Base-by-base conservation (phyloP, 2,797 vertebrate genomes). In the Microtus agrestis region DNA sequence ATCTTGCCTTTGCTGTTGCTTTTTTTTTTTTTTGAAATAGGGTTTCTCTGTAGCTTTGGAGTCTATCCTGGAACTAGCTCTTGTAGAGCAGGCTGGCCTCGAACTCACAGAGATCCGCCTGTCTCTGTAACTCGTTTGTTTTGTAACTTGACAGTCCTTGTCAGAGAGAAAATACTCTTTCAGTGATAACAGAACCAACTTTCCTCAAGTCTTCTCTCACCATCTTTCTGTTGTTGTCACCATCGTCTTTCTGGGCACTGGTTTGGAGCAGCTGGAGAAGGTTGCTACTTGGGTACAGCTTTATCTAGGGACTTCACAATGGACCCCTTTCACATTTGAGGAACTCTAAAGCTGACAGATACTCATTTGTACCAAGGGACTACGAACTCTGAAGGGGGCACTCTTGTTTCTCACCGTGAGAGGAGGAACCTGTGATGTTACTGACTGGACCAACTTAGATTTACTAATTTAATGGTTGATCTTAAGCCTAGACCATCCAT, bases 161-260 rank as follows among this genome's bases (percentile, higher is more conserved):
- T 37, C 67, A 59, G 0, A 29, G 46, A 86, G 21, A 29, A 71
- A 80, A 51, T 69, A 54, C 21, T 54, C 37, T 89, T 65, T 92
- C 3, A 34, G 29, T n/a, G 67, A 43, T 81, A 91, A 71, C 78
- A 93, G 91, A 97, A 91, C 78, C 23, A 93, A 92, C 90, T 91
- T 29, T 65, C n/a, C 34, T 84, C 56, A 29, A 21, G 15, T 89
- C 65, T 96, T 96, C 67, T 63, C 34, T 31, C 11, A 1, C 19
- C 12, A 3, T 82, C 74, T 95, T 93, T 74, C 29, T 88, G 21
- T 78, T 88, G 21, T 78, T 65, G 40, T 46, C 79, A 0, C 6
- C 19, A 14, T 15, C 9, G 4, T 82, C 69, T 95, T 93, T 78
- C 29, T 88, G 25, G n/a, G 3, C 0, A 2, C 74, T 67, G 63